Evolutionary conservation across 2,113 vertebrate species (phyloP).

Genomic region (Polypterus bichir): DNA sequence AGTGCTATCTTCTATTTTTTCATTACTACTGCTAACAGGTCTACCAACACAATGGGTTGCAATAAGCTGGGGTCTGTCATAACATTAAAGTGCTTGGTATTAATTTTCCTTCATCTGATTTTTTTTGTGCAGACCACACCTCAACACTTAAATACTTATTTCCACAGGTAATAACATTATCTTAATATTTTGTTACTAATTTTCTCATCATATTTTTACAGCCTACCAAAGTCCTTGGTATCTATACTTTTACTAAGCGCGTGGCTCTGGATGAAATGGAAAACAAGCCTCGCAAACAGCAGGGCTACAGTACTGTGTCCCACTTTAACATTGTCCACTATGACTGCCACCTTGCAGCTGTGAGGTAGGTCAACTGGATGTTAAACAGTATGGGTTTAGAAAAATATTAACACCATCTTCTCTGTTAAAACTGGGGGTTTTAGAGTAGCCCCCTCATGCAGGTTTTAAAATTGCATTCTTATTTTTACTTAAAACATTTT

Average conservation of each 20-base stretch:
- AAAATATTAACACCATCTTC: neutral
- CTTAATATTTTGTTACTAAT: too few relatives aligned
- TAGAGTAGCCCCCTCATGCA: neutral
- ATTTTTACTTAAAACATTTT: too few relatives aligned
- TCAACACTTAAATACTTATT: neutral
- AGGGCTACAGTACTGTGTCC: constrained; percentile 96
- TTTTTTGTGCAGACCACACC: neutral
- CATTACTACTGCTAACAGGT: too few relatives aligned
- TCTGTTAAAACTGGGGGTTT: neutral
- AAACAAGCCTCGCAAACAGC: constrained; percentile 92
- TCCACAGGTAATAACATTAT: neutral
- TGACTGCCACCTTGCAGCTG: constrained; percentile 90
- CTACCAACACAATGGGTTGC: too few relatives aligned
- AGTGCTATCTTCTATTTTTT: too few relatives aligned
- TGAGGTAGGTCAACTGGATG: constrained; percentile 52
- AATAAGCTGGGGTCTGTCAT: too few relatives aligned
- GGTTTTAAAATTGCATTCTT: neutral
- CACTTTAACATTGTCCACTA: constrained; percentile 99
- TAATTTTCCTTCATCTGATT: too few relatives aligned
- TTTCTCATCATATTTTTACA: constrained; percentile 27
- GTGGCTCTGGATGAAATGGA: constrained; percentile 89
- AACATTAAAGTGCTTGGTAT: too few relatives aligned
- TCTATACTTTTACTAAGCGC: constrained; percentile 95
- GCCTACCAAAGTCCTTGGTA: constrained; percentile 92
- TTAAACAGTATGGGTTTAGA: neutral